phyloP scores from a whole-genome alignment of 2,797 vertebrate genomes.

The Pyrocephalus nanus region DNA sequence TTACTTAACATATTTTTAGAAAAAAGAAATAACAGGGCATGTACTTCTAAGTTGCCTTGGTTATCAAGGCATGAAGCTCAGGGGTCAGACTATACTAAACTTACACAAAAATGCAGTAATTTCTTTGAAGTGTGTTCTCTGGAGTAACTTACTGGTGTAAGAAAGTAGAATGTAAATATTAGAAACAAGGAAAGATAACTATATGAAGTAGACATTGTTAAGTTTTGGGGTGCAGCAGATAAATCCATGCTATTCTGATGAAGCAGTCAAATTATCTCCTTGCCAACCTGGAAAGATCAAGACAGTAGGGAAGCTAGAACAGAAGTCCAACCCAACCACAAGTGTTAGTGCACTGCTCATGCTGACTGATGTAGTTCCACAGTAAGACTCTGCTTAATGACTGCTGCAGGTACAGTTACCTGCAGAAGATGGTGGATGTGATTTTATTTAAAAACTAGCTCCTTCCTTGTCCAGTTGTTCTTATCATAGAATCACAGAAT shows the following conservation, averaged over 20 bases:
- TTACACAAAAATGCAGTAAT: neutral
- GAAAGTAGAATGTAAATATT: neutral
- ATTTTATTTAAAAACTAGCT: neutral
- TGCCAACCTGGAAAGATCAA: neutral
- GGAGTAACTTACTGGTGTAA: neutral
- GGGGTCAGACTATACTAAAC: neutral
- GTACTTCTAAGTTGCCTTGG: neutral
- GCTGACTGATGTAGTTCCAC: neutral
- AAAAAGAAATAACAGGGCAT: neutral
- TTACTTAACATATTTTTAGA: constrained; percentile 9
- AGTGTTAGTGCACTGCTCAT: neutral
- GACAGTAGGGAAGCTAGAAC: neutral
- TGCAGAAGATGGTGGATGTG: neutral
- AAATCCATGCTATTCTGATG: neutral
- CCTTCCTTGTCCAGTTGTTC: neutral
- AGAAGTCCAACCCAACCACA: neutral
- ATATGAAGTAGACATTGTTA: neutral
- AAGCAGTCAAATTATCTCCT: neutral
- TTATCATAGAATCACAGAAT: neutral
- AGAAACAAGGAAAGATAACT: neutral
- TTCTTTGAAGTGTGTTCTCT: neutral
- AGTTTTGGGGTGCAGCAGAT: neutral
- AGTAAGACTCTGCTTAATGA: neutral
- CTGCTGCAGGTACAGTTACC: neutral
- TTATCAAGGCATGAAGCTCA: neutral